phyloP scores from a whole-genome alignment of 2,888 invertebrate genomes.

The Teleogryllus oceanicus region DNA sequence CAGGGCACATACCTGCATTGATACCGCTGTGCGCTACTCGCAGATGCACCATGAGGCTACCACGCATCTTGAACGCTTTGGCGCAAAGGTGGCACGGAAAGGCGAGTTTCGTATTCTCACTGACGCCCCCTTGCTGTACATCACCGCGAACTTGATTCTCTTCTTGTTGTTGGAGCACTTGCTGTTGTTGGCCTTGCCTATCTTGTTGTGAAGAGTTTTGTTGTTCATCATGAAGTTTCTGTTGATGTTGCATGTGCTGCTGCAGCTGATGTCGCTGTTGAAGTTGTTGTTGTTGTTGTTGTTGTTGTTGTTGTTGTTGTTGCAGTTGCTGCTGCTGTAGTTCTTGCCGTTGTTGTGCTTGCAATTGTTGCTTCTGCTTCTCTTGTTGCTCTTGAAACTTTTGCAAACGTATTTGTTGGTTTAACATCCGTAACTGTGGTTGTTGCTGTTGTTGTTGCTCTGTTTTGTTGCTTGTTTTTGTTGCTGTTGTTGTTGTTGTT shows the following conservation, averaged over 20 bases:
- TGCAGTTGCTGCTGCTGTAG: neutral
- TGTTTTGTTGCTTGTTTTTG: neutral
- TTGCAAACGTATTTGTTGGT: no score
- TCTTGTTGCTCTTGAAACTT: neutral
- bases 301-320: neutral
- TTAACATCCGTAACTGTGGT: no score
- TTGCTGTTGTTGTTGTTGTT: neutral
- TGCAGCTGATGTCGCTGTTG: neutral
- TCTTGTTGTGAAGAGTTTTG: neutral
- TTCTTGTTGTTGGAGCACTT: neutral
- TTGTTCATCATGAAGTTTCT: neutral
- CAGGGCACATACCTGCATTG: neutral
- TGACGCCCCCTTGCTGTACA: neutral
- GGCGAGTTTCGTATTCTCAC: conserved; percentile 48
- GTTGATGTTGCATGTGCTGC: neutral
- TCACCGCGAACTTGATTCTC: neutral
- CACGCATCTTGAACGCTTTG: conserved; percentile 76
- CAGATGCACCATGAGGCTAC: conserved; percentile 76
- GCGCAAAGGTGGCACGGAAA: conserved; percentile 71
- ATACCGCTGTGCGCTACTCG: conserved; percentile 70
- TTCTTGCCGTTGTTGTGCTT: neutral
- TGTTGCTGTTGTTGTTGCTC: neutral
- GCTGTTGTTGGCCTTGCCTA: no score
- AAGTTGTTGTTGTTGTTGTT: no score
- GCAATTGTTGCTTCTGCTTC: neutral